Evolutionary conservation across 2,797 vertebrate species (phyloP).

Genomic region (Coluber constrictor): DNA sequence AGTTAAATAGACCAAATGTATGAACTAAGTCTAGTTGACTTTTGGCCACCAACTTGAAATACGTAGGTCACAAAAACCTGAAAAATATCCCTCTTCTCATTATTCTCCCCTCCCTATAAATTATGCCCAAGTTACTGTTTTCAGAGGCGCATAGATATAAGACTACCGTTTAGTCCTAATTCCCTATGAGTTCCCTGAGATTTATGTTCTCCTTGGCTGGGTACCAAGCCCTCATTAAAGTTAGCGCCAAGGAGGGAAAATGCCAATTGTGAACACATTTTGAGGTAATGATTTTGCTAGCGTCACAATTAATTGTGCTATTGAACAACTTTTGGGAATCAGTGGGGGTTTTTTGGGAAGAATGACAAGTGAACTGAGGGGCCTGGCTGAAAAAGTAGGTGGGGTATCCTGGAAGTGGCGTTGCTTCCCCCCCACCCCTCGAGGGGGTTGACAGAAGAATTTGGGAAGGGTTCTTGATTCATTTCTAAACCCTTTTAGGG

Average conservation of each 20-base stretch:
- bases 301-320: background rate
- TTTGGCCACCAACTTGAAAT: background rate
- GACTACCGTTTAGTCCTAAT: background rate
- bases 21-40: background rate
- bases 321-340: background rate
- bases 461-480: background rate
- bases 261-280: background rate
- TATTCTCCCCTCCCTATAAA: background rate
- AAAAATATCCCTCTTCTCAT: background rate
- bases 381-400: background rate
- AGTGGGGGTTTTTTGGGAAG: background rate
- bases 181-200: background rate
- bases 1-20: background rate
- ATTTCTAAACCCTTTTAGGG: background rate
- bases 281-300: background rate
- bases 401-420: background rate
- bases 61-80: background rate
- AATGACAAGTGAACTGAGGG: background rate
- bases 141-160: background rate
- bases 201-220: background rate
- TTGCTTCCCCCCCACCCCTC: fast-evolving
- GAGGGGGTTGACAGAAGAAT: background rate
- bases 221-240: background rate
- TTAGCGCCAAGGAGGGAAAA: background rate
- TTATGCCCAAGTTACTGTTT: background rate